phyloP scores from a whole-genome alignment of 2,888 invertebrate genomes.

The Acrocera orbiculus region DNA sequence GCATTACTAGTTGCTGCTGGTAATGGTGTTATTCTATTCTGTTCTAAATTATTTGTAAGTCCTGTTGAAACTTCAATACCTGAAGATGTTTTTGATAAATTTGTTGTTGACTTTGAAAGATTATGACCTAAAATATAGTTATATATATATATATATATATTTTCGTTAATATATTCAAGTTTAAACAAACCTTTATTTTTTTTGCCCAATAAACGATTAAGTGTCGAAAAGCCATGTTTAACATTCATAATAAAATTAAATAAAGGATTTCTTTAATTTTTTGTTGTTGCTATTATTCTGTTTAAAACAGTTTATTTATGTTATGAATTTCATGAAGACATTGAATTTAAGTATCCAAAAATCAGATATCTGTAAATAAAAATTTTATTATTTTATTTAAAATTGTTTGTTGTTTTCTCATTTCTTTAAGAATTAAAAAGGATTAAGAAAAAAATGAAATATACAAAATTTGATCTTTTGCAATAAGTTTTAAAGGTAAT shows the following conservation, averaged over 20 bases:
- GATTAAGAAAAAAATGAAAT: too few species aligned
- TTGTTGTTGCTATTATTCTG: background rate
- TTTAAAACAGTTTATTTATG: too few species aligned
- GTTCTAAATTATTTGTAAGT: conserved; percentile 24
- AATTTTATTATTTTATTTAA: too few species aligned
- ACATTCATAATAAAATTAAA: conserved; percentile 17
- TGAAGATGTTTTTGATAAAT: conserved; percentile 7
- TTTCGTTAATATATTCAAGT: background rate
- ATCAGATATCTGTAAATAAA: too few species aligned
- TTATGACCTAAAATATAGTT: conserved; percentile 8
- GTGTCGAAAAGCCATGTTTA: conserved; percentile 30
- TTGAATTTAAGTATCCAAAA: too few species aligned
- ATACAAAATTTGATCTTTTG: too few species aligned
- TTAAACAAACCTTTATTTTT: conserved; percentile 26
- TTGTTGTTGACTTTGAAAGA: conserved; percentile 13
- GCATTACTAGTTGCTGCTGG: conserved; percentile 29
- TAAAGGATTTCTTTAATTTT: background rate
- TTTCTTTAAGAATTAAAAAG: too few species aligned
- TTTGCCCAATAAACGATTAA: conserved; percentile 31
- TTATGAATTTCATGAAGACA: too few species aligned
- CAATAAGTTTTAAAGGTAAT: too few species aligned
- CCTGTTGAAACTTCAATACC: conserved; percentile 19
- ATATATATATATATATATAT: background rate
- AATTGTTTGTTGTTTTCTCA: too few species aligned
- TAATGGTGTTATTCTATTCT: conserved; percentile 29